A percentile compares a stretch with the other conserved stretches of the same genome.
These are phyloP conservation scores for Ophioninae sp. DNA, from an alignment of 2,888 invertebrate species.

Conservation along the genomic window DNA sequence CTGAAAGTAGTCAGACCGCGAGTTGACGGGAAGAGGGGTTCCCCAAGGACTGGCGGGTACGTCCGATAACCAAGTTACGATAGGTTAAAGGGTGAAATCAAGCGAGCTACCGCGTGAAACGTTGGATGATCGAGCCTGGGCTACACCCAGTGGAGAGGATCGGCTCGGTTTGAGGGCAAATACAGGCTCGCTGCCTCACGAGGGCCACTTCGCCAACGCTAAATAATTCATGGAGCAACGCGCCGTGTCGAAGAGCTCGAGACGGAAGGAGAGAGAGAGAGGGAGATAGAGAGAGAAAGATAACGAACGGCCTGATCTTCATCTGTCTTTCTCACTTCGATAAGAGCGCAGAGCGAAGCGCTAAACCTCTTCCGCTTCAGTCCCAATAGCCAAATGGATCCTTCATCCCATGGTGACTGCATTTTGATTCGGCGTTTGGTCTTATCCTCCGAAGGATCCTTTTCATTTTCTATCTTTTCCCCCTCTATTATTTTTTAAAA, in stretches of 20 bases:
- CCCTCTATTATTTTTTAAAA: too few relatives aligned
- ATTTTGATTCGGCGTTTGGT: conserved; percentile 68
- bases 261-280: conserved; percentile 4
- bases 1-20: conserved; percentile 42
- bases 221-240: conserved; percentile 75
- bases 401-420: conserved; percentile 67
- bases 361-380: conserved; percentile 47
- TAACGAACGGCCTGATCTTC: conserved; percentile 4
- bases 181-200: conserved; percentile 70
- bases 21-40: conserved; percentile 5
- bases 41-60: conserved; percentile 14
- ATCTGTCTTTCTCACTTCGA: conserved; percentile 1
- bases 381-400: conserved; percentile 68
- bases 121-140: conserved; percentile 26
- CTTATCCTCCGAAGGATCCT: conserved; percentile 43
- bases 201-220: conserved; percentile 74
- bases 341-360: conserved; percentile 5
- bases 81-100: conserved; percentile 71
- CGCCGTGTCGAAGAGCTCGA: conserved; percentile 47
- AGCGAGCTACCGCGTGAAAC: conserved; percentile 61
- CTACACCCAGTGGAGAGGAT: conserved; percentile 32
- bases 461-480: not conserved
- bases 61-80: conserved; percentile 59
- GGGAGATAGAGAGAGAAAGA: not conserved
- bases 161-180: conserved; percentile 70